These are phyloP conservation scores for Nineta flava DNA, from an alignment of 2,888 invertebrate species.

Conservation along the genomic window DNA sequence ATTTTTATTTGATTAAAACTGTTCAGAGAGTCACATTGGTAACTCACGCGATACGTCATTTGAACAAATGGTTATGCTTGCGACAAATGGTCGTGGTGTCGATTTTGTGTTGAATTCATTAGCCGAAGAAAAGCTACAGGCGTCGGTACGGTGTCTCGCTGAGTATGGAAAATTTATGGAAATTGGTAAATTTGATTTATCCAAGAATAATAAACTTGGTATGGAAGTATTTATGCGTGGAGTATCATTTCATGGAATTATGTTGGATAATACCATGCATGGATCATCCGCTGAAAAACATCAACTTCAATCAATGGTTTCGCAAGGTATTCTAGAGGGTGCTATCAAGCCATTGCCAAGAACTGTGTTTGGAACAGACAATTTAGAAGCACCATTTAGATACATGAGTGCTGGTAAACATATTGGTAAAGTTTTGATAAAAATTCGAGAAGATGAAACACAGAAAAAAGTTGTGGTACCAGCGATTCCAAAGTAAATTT, in stretches of 20 bases:
- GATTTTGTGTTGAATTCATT: constrained; percentile 83
- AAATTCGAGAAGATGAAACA: neutral
- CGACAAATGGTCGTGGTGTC: constrained; percentile 76
- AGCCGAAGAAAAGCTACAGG: constrained; percentile 51
- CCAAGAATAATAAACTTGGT: constrained; percentile 29
- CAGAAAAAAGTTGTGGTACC: neutral
- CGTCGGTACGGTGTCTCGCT: constrained; percentile 24
- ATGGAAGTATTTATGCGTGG: constrained; percentile 49
- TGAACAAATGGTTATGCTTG: constrained; percentile 65
- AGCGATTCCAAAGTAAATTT: neutral
- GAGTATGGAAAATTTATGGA: constrained; percentile 38
- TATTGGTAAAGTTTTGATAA: constrained; percentile 33
- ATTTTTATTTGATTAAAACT: neutral
- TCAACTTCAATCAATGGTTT: constrained; percentile 20
- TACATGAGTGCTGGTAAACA: constrained; percentile 34
- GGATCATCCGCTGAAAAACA: constrained; percentile 15
- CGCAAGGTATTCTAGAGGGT: constrained; percentile 25
- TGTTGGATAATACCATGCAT: constrained; percentile 74
- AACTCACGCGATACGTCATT: constrained; percentile 78
- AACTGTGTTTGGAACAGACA: constrained; percentile 29
- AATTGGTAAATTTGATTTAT: constrained; percentile 47
- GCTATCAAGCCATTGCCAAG: constrained; percentile 34
- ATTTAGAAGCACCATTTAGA: constrained; percentile 33
- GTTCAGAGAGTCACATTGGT: constrained; percentile 52
- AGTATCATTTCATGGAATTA: constrained; percentile 58